These are phyloP conservation scores for Volucella inflata DNA, from an alignment of 2,888 invertebrate species.

Conservation along the genomic window DNA sequence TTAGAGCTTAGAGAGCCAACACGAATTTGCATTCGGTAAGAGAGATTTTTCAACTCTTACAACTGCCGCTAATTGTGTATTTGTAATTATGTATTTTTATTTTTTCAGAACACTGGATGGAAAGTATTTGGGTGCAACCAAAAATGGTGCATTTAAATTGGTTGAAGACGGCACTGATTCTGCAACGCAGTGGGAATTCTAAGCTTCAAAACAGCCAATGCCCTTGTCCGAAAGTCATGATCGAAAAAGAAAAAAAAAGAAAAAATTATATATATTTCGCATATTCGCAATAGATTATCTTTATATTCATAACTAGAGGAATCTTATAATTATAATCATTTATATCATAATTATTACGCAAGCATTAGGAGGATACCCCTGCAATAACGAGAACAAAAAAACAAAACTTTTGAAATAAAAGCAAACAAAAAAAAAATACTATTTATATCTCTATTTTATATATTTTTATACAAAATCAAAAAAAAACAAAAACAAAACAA, in stretches of 20 bases:
- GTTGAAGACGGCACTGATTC: slow-evolving; percentile 90
- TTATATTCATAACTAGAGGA: slow-evolving; percentile 63
- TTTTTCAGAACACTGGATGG: slow-evolving; percentile 85
- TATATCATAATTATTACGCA: slow-evolving; percentile 68
- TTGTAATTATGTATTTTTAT: not conserved
- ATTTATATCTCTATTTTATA: slow-evolving; percentile 74
- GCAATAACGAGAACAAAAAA: slow-evolving; percentile 71
- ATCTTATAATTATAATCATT: slow-evolving; percentile 69
- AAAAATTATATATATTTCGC: slow-evolving; percentile 49
- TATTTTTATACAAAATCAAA: slow-evolving; percentile 68
- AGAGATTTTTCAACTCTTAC: not conserved
- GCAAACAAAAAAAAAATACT: slow-evolving; percentile 51
- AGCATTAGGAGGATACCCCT: slow-evolving; percentile 69
- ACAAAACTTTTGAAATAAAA: slow-evolving; percentile 52
- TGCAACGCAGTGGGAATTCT: slow-evolving; percentile 98
- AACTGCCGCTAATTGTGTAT: not conserved
- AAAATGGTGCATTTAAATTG: slow-evolving; percentile 95
- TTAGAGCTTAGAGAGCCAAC: slow-evolving; percentile 97
- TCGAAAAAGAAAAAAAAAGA: slow-evolving; percentile 53
- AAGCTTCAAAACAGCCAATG: slow-evolving; percentile 81
- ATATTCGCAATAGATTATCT: slow-evolving; percentile 60
- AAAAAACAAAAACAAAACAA: slow-evolving; percentile 40
- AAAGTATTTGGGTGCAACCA: slow-evolving; percentile 93
- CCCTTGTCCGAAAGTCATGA: slow-evolving; percentile 73
- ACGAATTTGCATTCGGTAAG: slow-evolving; percentile 92